These are phyloP conservation scores for Sycophila sp. DNA, from an alignment of 1,140 invertebrate species.

Conservation along the genomic window DNA sequence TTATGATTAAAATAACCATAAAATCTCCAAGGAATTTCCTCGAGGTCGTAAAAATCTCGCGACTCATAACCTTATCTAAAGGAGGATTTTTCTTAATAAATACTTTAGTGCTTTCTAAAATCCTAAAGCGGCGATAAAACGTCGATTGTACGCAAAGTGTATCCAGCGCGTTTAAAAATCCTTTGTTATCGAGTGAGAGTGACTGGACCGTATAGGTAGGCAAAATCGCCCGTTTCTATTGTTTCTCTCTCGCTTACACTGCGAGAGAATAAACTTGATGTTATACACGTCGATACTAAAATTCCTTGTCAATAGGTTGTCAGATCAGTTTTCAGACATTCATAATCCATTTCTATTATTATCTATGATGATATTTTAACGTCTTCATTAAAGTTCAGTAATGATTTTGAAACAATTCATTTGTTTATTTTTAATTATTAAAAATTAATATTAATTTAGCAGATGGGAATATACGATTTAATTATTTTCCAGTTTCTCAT, in stretches of 20 bases:
- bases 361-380: too few relatives aligned
- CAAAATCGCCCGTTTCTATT: neutral
- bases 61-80: neutral
- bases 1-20: neutral
- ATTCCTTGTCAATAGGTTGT: neutral
- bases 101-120: neutral
- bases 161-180: neutral
- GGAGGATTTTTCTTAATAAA: neutral
- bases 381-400: too few relatives aligned
- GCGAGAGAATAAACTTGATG: neutral
- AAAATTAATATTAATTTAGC: too few relatives aligned
- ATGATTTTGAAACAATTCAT: too few relatives aligned
- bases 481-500: too few relatives aligned
- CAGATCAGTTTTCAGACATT: neutral
- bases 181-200: too few relatives aligned
- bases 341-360: too few relatives aligned
- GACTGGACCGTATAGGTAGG: neutral
- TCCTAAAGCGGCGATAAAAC: too few relatives aligned
- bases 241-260: neutral
- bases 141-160: too few relatives aligned
- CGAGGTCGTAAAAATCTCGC: neutral
- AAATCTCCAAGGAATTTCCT: neutral
- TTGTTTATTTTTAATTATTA: too few relatives aligned
- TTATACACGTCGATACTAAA: neutral
- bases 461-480: too few relatives aligned